phyloP scores from a whole-genome alignment of 1,140 invertebrate species.

The Aphis gossypii region DNA sequence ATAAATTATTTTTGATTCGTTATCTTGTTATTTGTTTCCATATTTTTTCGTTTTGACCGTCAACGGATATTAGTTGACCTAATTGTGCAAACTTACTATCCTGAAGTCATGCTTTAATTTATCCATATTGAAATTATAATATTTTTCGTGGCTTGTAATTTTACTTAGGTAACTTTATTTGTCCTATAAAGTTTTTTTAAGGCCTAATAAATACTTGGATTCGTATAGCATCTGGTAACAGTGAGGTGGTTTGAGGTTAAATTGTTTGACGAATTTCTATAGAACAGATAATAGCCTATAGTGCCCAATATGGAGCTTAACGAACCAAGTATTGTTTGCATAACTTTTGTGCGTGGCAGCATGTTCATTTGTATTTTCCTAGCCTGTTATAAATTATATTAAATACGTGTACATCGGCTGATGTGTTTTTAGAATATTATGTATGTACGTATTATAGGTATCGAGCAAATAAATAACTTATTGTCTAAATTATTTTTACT shows the following conservation, averaged over 20 bases:
- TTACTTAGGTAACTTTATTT: neutral
- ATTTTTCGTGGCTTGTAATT: neutral
- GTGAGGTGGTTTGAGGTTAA: neutral
- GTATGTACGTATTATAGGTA: neutral
- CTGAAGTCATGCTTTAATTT: neutral
- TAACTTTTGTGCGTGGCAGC: neutral
- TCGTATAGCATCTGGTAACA: neutral
- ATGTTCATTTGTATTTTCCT: neutral
- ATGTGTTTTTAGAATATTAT: neutral
- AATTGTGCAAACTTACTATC: neutral
- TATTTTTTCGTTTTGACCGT: neutral
- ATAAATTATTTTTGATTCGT: neutral
- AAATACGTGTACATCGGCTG: neutral
- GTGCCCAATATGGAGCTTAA: neutral
- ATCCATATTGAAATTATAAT: neutral
- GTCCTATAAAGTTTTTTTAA: neutral
- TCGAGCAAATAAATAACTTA: neutral
- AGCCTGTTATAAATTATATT: neutral
- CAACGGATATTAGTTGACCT: neutral
- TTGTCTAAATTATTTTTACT: neutral
- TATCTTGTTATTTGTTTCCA: neutral
- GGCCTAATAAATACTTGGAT: neutral
- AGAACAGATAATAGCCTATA: neutral
- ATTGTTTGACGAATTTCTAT: neutral
- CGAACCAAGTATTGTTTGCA: conserved; percentile 23